Base-by-base conservation (phyloP, 2,797 vertebrate species). In the Lycodopsis pacificus region DNA sequence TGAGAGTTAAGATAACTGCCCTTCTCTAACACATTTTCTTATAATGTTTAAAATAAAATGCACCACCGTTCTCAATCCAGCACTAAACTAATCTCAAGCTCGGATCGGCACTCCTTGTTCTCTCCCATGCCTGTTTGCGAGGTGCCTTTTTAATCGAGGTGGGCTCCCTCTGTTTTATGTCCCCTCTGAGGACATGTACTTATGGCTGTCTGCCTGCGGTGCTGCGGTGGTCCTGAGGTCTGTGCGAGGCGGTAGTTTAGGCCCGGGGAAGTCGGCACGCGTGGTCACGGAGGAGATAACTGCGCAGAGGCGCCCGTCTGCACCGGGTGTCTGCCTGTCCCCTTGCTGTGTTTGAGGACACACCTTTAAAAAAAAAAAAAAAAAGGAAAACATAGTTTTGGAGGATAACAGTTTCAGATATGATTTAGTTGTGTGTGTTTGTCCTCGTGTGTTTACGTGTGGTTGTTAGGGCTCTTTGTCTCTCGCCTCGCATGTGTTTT, bases 151-250 rank as follows among this genome's bases (percentile, higher is more conserved):
- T 46, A 12, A 91, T 85, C 17, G 82, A 82, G 88, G 89, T 90
- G 88, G 88, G 79, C 85, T 91, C 76, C 73, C 79, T 81, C 79
- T 59, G 65, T 83, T 89, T 89, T 87, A 86, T 78, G 88, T 89
- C 90, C 90, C 83, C 73, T 88, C 46, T 61, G 86, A 89, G 87
- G 79, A 89, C 84, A 71, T 88, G 88, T 85, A 93, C 84, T 92
- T 92, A 89, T 81, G 90, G 90, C 88, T 77, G 90, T 93, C 91
- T 90, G 92, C 83, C 87, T 90, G 90, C 54, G 90, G 91, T 91
- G 8, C 79, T 91, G 91, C 46, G 93, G 92, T 82, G 87, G 87
- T 90, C 82, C 87, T 92, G 91, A 93, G 92, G 92, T 93, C 88
- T 73, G 74, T 44, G 82, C 49, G 77, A 90, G 90, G 90, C 83